Base-by-base conservation (phyloP, 2,888 invertebrate species). In the Helleia helle region DNA sequence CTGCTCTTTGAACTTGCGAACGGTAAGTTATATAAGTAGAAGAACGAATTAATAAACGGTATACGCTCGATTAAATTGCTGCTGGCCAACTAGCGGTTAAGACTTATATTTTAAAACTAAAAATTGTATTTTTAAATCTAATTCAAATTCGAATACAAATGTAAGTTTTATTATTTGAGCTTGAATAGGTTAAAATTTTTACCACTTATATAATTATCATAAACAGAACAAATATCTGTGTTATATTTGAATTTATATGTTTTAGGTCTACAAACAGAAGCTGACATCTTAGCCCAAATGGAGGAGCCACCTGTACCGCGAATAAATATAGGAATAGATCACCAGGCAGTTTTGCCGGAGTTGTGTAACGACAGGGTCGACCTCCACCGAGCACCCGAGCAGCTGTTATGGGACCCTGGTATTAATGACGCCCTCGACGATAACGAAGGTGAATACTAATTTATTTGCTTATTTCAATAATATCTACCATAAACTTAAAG, bases 381-480 rank as follows among this genome's bases (percentile, higher is more conserved):
- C 57, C 72, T 73, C 50, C 88, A 76, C 59, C 80, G 86, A 31
- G 87, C 87, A 46, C 86, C 87, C 2, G 92, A 93, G 59, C 92
- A 94, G 63, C 83, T 94, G 29, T 87, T 96, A 26, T 97, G 96
- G 96, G 92, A 95, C 71, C 96, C 96, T 14, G 90, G 90, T 59
- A 91, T 93, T 60, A 88, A 89, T 56, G 88, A 88, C 50, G 84
- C 86, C 13, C 88, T 90, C 59, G 90, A 89, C 48, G 93, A 90
- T 45, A 90, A 88, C 56, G 94, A 94, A 89, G 88, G 94, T 93
- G 76, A 39, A 24, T 0, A 22, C 4, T 18, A 15, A 28, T 4
- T 37, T 3, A 11, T 6, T 12, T 26, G 8, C 12, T 7, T n/a
- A n/a, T n/a, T n/a, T n/a, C n/a, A n/a, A n/a, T n/a, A n/a, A n/a